phyloP scores from a whole-genome alignment of 2,113 vertebrate species.

The Alaudala cheleensis region DNA sequence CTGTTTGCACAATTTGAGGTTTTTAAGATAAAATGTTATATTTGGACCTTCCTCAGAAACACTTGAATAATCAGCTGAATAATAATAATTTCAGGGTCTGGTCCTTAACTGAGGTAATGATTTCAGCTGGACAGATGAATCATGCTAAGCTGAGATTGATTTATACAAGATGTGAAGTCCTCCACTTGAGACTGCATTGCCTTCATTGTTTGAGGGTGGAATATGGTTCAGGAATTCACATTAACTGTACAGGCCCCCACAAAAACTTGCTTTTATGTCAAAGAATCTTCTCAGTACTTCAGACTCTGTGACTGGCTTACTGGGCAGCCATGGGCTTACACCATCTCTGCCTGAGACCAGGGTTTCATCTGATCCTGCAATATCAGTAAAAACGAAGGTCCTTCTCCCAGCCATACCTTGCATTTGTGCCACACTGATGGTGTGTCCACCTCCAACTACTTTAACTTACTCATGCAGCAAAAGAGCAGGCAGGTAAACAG shows the following conservation, averaged over 20 bases:
- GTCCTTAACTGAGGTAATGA: not conserved
- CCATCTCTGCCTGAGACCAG: not conserved
- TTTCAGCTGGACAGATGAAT: not conserved
- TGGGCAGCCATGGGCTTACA: not conserved
- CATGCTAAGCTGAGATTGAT: not conserved
- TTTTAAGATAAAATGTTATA: not conserved
- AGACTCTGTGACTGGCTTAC: accelerated
- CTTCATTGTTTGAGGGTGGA: not conserved
- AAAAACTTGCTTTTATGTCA: not conserved
- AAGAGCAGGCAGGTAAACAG: not conserved
- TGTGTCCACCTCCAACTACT: accelerated
- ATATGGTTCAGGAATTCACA: not conserved
- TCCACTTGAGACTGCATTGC: not conserved
- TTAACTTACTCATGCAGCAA: not conserved
- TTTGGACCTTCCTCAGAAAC: not conserved
- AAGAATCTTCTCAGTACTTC: not conserved
- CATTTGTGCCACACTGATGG: accelerated
- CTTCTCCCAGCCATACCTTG: not conserved
- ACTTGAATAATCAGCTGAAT: not conserved
- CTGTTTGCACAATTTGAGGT: not conserved
- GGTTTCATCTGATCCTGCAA: not conserved
- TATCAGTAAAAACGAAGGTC: not conserved
- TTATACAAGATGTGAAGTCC: not conserved
- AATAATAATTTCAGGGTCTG: not conserved
- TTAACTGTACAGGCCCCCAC: not conserved